phyloP scores from a whole-genome alignment of 2,113 vertebrate species.

The Alexandromys fortis region DNA sequence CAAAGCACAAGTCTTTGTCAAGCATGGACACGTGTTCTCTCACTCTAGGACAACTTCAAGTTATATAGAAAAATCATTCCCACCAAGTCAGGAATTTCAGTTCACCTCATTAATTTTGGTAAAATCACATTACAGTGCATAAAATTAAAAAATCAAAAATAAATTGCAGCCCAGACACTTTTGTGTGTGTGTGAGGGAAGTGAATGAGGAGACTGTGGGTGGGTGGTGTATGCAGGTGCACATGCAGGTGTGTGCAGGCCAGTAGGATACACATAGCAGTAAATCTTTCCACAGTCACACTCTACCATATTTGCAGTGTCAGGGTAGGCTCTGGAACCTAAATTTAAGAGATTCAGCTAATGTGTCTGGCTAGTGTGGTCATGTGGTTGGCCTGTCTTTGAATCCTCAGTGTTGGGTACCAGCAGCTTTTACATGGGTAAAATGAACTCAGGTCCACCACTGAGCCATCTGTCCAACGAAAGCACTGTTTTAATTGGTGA shows the following conservation, averaged over 20 bases:
- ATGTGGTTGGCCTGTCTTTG: background rate
- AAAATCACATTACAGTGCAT: background rate
- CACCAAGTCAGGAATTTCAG: background rate
- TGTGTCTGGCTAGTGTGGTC: background rate
- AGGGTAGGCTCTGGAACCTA: background rate
- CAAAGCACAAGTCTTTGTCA: too few relatives aligned
- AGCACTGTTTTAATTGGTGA: background rate
- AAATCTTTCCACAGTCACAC: background rate
- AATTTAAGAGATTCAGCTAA: background rate
- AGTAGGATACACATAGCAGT: background rate
- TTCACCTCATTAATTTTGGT: background rate
- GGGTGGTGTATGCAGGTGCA: fast-evolving
- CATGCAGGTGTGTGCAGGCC: background rate
- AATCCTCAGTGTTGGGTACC: background rate
- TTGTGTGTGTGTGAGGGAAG: background rate
- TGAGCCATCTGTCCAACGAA: background rate
- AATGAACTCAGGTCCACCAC: too few relatives aligned
- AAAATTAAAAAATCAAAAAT: background rate
- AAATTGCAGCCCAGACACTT: too few relatives aligned
- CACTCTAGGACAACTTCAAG: background rate
- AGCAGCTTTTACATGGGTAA: too few relatives aligned
- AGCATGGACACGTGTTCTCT: too few relatives aligned
- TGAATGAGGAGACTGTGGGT: background rate
- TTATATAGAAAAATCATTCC: background rate
- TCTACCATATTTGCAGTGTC: background rate